Evolutionary conservation across 2,113 vertebrate species (phyloP).

Genomic region (Xiphorhynchus elegans): DNA sequence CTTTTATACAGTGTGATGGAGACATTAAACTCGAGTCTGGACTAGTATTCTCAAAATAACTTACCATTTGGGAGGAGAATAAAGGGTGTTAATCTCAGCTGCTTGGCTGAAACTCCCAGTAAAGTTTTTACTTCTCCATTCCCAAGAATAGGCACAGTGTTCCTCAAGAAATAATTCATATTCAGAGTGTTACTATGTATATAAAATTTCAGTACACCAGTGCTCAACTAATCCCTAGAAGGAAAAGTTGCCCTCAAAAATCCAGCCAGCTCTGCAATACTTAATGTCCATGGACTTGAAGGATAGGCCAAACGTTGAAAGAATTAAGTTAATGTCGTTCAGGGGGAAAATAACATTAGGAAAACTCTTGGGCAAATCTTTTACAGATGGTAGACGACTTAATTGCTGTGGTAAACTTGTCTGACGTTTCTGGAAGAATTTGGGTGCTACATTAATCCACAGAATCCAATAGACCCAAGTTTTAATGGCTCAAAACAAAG

Average conservation of each 20-base stretch:
- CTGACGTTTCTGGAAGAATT: slow-evolving; percentile 64
- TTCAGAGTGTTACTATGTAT: slow-evolving; percentile 3
- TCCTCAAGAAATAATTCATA: slow-evolving; percentile 47
- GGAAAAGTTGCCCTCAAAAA: slow-evolving; percentile 27
- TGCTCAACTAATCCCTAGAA: slow-evolving; percentile 27
- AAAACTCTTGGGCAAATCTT: slow-evolving; percentile 55
- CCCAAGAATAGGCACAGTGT: slow-evolving; percentile 4
- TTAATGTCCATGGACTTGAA: slow-evolving; percentile 11
- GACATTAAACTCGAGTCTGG: slow-evolving; percentile 27
- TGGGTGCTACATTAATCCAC: slow-evolving; percentile 59
- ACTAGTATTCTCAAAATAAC: slow-evolving; percentile 54
- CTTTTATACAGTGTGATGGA: slow-evolving; percentile 29
- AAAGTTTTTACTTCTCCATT: slow-evolving; percentile 29
- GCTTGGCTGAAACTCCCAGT: slow-evolving; percentile 34
- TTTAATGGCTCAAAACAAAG: background rate
- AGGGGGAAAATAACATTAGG: background rate
- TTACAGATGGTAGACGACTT: slow-evolving; percentile 75
- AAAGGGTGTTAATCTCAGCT: slow-evolving; percentile 39
- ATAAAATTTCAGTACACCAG: slow-evolving; percentile 40
- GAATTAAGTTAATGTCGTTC: slow-evolving; percentile 46
- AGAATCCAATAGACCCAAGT: background rate
- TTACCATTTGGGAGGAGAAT: slow-evolving; percentile 48
- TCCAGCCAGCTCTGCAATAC: slow-evolving; percentile 6
- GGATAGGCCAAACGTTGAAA: slow-evolving; percentile 36
- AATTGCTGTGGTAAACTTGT: slow-evolving; percentile 73